phyloP scores from a whole-genome alignment of 1,140 invertebrate species.

The Phocides pigmalion region DNA sequence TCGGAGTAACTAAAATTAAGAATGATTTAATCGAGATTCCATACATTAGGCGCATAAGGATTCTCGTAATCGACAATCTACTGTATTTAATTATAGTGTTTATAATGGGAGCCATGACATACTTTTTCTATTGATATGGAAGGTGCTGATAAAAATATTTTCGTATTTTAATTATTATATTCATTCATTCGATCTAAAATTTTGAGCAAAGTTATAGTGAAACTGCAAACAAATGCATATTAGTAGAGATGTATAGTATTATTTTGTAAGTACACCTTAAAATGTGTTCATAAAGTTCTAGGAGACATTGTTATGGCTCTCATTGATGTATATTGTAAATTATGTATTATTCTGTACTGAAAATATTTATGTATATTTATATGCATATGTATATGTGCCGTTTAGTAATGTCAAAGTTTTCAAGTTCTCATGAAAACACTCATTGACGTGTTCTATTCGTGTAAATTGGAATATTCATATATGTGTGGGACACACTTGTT shows the following conservation, averaged over 20 bases:
- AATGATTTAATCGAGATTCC: too few relatives aligned
- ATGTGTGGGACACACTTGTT: neutral
- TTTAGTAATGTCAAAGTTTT: neutral
- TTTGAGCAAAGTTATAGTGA: neutral
- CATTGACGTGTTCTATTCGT: neutral
- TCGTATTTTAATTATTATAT: slow-evolving; percentile 16
- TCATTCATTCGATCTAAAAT: slow-evolving; percentile 16
- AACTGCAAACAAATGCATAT: slow-evolving; percentile 1
- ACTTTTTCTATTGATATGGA: slow-evolving; percentile 23
- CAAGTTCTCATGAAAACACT: slow-evolving; percentile 17
- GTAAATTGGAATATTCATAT: neutral
- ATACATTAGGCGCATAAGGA: too few relatives aligned
- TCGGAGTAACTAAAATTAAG: too few relatives aligned
- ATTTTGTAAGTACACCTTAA: slow-evolving; percentile 31
- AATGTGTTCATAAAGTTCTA: slow-evolving; percentile 25
- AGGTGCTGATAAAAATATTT: slow-evolving; percentile 21
- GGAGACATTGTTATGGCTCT: slow-evolving; percentile 36
- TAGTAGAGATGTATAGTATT: slow-evolving; percentile 30
- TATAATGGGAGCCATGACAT: slow-evolving; percentile 26
- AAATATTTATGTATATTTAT: slow-evolving; percentile 25
- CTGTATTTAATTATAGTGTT: slow-evolving; percentile 26
- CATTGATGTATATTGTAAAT: slow-evolving; percentile 39
- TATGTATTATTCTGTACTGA: slow-evolving; percentile 36
- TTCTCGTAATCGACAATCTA: neutral
- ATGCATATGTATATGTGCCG: too few relatives aligned